These are phyloP conservation scores for Sphinx pinastri DNA, from an alignment of 2,888 invertebrate species.

Conservation along the genomic window DNA sequence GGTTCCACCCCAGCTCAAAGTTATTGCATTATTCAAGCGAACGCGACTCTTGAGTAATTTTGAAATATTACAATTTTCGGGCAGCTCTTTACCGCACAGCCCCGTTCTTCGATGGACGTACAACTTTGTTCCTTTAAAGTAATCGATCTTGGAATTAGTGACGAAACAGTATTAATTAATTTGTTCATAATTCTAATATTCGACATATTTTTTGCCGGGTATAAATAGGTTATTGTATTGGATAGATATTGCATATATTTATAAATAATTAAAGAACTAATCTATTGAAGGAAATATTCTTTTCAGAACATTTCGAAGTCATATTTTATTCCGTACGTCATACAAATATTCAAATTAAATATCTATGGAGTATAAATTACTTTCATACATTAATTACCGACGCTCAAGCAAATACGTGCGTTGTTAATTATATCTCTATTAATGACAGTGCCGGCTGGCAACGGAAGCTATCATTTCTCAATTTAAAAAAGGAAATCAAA, in stretches of 20 bases:
- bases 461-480: conserved; percentile 18
- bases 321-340: neutral
- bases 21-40: conserved; percentile 82
- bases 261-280: too few relatives aligned
- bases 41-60: conserved; percentile 84
- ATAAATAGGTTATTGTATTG: too few relatives aligned
- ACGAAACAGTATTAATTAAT: conserved; percentile 2
- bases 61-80: conserved; percentile 84
- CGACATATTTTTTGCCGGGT: too few relatives aligned
- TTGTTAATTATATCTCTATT: conserved; percentile 7
- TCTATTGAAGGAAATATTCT: too few relatives aligned
- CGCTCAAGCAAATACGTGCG: neutral
- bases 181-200: too few relatives aligned
- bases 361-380: conserved; percentile 1
- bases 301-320: neutral
- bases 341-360: neutral
- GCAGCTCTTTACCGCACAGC: conserved; percentile 61
- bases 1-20: conserved; percentile 67
- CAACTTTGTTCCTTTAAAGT: conserved; percentile 49
- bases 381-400: conserved; percentile 13
- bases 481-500: conserved; percentile 25
- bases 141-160: conserved; percentile 22
- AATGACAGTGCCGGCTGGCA: conserved; percentile 16
- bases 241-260: too few relatives aligned
- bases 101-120: conserved; percentile 55